Conservation (phyloP, 2,888 invertebrate species). For the Lordiphosa andalusiaca region DNA sequence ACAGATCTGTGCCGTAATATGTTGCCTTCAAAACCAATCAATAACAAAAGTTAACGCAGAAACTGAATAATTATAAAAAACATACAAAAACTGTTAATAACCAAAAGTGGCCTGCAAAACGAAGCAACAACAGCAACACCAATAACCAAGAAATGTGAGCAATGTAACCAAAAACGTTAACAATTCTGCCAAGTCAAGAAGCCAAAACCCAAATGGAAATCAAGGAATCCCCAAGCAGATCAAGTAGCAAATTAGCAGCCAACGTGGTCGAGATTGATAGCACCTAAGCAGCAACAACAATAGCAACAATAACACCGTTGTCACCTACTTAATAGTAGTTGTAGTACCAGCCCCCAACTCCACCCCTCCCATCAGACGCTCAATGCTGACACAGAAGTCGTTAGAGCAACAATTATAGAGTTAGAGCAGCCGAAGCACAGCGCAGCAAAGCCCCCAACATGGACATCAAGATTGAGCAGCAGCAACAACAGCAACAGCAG, state of each 20-base stretch:
- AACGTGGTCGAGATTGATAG: constrained; percentile 60
- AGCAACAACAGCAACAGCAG: constrained; percentile 77
- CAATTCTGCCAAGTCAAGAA: constrained; percentile 31
- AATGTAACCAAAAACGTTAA: constrained; percentile 59
- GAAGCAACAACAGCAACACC: constrained; percentile 40
- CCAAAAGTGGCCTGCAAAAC: constrained; percentile 70
- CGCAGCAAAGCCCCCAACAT: constrained; percentile 49
- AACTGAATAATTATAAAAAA: constrained; percentile 25
- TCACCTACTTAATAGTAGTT: constrained; percentile 42
- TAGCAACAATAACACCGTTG: neutral
- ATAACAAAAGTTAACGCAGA: constrained; percentile 64
- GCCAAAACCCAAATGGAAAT: constrained; percentile 58
- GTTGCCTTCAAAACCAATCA: constrained; percentile 57
- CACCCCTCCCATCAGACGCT: constrained; percentile 11
- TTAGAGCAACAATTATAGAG: constrained; percentile 39
- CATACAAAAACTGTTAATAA: constrained; percentile 30
- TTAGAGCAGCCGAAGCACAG: constrained; percentile 33
- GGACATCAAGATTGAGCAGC: constrained; percentile 81
- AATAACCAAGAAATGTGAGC: constrained; percentile 59
- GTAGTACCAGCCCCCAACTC: constrained; percentile 16
- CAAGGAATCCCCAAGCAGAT: constrained; percentile 43
- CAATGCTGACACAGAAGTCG: constrained; percentile 44
- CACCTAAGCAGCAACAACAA: constrained; percentile 15
- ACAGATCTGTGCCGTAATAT: constrained; percentile 50
- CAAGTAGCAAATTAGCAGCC: constrained; percentile 56